Conservation (phyloP, 2,113 vertebrate genomes). For the Girardinichthys multiradiatus region DNA sequence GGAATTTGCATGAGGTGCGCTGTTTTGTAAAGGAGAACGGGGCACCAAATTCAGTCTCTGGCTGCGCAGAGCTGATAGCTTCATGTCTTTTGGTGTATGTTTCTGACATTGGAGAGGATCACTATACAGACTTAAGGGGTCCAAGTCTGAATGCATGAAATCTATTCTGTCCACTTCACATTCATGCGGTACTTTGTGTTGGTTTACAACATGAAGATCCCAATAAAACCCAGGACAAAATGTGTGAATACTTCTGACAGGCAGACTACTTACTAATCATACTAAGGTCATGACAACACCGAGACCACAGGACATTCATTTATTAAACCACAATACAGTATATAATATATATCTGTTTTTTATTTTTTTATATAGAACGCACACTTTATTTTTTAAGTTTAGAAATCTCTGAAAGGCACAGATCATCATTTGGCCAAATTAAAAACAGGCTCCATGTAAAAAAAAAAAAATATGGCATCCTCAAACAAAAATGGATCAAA, state of each 20-base stretch:
- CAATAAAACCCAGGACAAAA: not conserved
- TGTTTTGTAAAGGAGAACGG: too few species aligned
- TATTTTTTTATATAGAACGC: conserved; percentile 32
- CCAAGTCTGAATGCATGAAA: too few species aligned
- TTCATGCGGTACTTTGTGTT: not conserved
- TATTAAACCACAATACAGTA: conserved; percentile 62
- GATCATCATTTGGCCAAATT: conserved; percentile 54
- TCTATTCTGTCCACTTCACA: not conserved
- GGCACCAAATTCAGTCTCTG: not conserved
- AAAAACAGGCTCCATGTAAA: conserved; percentile 20
- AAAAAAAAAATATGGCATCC: conserved; percentile 47
- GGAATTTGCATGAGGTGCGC: too few species aligned
- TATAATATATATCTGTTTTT: conserved; percentile 16
- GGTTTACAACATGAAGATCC: not conserved
- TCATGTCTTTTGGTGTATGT: too few species aligned
- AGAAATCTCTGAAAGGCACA: conserved; percentile 72
- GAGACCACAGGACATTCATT: conserved; percentile 57
- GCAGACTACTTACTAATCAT: not conserved
- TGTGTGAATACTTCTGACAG: not conserved
- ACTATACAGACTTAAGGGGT: too few species aligned
- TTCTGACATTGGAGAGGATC: too few species aligned
- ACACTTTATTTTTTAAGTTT: conserved; percentile 30
- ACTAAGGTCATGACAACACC: conserved; percentile 48
- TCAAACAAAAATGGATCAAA: conserved; percentile 24
- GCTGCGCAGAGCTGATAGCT: not conserved